phyloP scores from a whole-genome alignment of 2,797 vertebrate genomes.

The Acanthiza pusilla region DNA sequence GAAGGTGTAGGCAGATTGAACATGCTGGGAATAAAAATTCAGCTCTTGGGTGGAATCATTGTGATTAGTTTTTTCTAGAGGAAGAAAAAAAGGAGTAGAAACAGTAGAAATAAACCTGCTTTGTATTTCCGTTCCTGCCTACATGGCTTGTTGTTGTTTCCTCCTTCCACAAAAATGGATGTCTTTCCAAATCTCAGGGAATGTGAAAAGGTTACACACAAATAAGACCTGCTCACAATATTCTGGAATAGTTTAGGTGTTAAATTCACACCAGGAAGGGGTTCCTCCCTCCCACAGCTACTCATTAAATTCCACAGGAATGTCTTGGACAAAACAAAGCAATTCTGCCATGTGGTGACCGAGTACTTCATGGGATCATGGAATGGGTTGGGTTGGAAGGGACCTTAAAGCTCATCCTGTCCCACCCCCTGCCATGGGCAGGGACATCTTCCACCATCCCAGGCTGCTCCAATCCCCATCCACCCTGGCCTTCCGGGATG shows the following conservation, averaged over 20 bases:
- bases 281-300: not conserved
- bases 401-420: not conserved
- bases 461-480: not conserved
- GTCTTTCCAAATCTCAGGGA: not conserved
- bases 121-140: not conserved
- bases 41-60: not conserved
- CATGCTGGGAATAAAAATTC: not conserved
- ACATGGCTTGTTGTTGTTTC: not conserved
- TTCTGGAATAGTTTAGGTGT: not conserved
- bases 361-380: not conserved
- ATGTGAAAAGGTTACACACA: not conserved
- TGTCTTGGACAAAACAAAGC: accelerated
- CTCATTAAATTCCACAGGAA: not conserved
- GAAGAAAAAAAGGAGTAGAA: not conserved
- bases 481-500: not conserved
- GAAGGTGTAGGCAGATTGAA: not conserved
- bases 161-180: not conserved
- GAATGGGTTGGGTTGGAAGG: not conserved
- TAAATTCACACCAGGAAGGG: not conserved
- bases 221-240: not conserved
- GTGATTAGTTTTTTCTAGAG: not conserved
- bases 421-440: not conserved
- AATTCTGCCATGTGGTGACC: not conserved
- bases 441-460: not conserved
- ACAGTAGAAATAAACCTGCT: not conserved